Percentiles rank a stretch among this genome's conserved stretches.
Evolutionary conservation across 2,797 vertebrate species (phyloP).

Genomic region (Acanthurus lineatus): DNA sequence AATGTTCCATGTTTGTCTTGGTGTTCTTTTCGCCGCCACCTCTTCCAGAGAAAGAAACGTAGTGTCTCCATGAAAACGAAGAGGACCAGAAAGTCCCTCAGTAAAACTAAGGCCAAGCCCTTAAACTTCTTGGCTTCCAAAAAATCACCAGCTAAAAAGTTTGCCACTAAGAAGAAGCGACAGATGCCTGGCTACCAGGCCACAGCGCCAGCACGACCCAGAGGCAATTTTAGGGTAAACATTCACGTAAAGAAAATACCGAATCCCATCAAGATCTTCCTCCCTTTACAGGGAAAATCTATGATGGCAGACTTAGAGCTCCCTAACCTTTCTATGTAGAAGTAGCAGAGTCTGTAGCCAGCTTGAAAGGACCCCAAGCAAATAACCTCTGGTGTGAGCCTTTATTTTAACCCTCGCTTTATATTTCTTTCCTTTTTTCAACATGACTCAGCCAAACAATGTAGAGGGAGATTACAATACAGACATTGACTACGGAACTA

Average conservation of each 20-base stretch:
- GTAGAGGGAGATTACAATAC: conserved; percentile 94
- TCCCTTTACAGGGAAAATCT: conserved; percentile 90
- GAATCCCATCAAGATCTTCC: conserved; percentile 94
- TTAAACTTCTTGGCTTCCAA: conserved; percentile 89
- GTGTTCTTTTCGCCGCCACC: conserved; percentile 89
- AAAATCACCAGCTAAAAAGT: conserved; percentile 90
- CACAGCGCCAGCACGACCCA: conserved; percentile 87
- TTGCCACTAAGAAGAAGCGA: conserved; percentile 93
- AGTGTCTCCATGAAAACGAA: conserved; percentile 92
- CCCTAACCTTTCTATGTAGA: conserved; percentile 87
- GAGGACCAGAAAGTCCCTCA: conserved; percentile 91
- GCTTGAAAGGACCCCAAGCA: conserved; percentile 72
- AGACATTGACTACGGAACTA: conserved; percentile 91
- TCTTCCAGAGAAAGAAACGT: conserved; percentile 96
- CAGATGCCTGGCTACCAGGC: conserved; percentile 89
- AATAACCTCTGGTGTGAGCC: conserved; percentile 78
- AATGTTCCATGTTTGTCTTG: conserved; percentile 83
- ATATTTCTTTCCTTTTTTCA: conserved; percentile 85
- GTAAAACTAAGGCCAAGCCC: conserved; percentile 91
- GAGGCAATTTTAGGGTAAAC: conserved; percentile 95
- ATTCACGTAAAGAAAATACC: conserved; percentile 78
- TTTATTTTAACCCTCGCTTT: conserved; percentile 81
- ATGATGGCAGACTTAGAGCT: conserved; percentile 87
- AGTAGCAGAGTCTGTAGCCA: conserved; percentile 80
- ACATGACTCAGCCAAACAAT: conserved; percentile 90